Evolutionary conservation across 1,140 invertebrate species (phyloP).

Genomic region (Psilanteris sp.): DNA sequence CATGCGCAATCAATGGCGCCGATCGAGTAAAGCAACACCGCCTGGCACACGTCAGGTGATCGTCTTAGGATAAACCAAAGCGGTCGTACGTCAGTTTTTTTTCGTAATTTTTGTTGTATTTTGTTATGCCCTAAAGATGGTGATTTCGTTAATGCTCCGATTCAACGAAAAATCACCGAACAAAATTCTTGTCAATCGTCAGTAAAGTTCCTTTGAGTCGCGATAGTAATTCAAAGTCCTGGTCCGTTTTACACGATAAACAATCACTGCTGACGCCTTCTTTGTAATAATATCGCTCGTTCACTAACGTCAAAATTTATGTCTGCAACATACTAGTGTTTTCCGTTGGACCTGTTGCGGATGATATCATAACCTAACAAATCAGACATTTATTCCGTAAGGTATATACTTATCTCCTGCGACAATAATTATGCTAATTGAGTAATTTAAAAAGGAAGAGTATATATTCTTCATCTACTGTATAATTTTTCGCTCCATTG

Average conservation of each 20-base stretch:
- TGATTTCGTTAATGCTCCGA: background rate
- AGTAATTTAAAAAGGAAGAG: too few species aligned
- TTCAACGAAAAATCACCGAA: background rate
- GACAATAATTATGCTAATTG: too few species aligned
- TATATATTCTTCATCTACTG: too few species aligned
- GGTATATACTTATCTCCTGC: too few species aligned
- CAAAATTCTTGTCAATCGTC: background rate
- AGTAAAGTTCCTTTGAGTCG: background rate
- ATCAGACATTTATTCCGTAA: too few species aligned
- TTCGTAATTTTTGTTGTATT: background rate
- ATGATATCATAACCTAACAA: too few species aligned
- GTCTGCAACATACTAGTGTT: too few species aligned
- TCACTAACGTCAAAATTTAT: too few species aligned
- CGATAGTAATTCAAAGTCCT: background rate
- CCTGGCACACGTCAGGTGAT: conserved; percentile 40
- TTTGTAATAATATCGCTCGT: background rate
- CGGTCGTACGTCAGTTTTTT: conserved; percentile 9
- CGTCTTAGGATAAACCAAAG: conserved; percentile 2
- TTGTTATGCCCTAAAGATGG: conserved; percentile 6
- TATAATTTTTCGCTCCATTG: too few species aligned
- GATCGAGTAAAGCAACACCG: conserved; percentile 32
- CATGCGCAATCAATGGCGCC: background rate
- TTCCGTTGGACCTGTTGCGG: too few species aligned
- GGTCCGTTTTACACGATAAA: conserved; percentile 6
- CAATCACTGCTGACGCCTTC: conserved; percentile 12